phyloP scores from a whole-genome alignment of 2,888 invertebrate genomes.

The Tipula helvola region DNA sequence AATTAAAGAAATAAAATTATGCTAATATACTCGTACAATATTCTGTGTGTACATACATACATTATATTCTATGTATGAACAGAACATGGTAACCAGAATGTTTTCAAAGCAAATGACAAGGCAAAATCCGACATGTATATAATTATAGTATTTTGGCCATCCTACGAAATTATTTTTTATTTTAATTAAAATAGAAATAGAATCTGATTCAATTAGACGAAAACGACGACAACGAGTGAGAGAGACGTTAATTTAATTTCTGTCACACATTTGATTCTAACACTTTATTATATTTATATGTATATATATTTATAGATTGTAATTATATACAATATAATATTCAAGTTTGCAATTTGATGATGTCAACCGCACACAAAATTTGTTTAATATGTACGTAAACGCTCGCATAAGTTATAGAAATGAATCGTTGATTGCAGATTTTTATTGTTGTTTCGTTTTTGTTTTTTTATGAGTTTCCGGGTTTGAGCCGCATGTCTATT shows the following conservation, averaged over 20 bases:
- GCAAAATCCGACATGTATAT: not conserved
- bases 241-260: not conserved
- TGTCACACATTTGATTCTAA: not conserved
- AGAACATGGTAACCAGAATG: not conserved
- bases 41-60: not conserved
- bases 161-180: not conserved
- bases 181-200: constrained; percentile 4
- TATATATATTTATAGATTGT: not conserved
- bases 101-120: not conserved
- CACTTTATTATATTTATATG: not conserved
- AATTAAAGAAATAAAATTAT: not conserved
- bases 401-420: not conserved
- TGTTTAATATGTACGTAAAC: not conserved
- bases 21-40: not conserved
- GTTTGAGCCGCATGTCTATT: not conserved
- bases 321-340: not conserved
- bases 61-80: not conserved
- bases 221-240: not conserved
- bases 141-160: not conserved
- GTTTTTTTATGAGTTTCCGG: not conserved
- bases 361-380: not conserved
- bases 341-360: not conserved
- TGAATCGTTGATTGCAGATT: not conserved
- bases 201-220: not conserved
- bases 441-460: not conserved